Evolutionary conservation across 2,888 invertebrate species (phyloP), one percentile per base, ranked within the genome.

Genomic region (Hydroisotoma schaefferi): DNA sequence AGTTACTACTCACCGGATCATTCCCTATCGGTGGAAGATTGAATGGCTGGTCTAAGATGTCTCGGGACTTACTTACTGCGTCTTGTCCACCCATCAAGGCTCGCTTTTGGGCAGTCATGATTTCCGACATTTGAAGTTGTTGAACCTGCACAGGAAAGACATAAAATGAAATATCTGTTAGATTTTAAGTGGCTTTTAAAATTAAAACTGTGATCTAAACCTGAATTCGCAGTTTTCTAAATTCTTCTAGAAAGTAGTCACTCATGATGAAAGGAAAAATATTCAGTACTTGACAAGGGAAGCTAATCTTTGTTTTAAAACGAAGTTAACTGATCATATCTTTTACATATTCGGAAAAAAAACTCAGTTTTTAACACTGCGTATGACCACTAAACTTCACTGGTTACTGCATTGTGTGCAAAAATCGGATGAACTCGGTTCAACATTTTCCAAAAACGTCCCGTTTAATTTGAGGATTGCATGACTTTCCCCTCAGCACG

Each of bases 51-150:
- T 72, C 64, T 63, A 72, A 61, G 54, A 69, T 68, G 28, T 69
- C 69, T 29, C 51, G 52, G 12, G 70, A 68, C 28, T 68, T 64
- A 71, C 87, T 84, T 73, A 99, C 90, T 69, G 92, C 85, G 76
- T 91, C 88, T 74, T 90, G 87, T 12, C 95, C 94, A 22, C 93
- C 86, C 38, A 94, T 80, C 69, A 99, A 81, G 3, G 95, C 98
- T 60, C 92, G 83, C 79, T 99, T 97, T 28, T 97, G 93, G 78
- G 92, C 93, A 56, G 89, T 85, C 74, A 91, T 79, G 43, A 94
- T 85, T 44, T 89, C 87, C 57, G 92, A 88, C 73, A 95, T 87
- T 73, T 88, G 87, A 2, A 89, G 86, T 75, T 89, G 88, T 76
- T 93, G 90, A 43, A 87, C 83, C 84, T 87, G 78, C 6, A 28